Evolutionary conservation across 2,797 vertebrate species (phyloP).

Genomic region (Cirrhinus mrigala): DNA sequence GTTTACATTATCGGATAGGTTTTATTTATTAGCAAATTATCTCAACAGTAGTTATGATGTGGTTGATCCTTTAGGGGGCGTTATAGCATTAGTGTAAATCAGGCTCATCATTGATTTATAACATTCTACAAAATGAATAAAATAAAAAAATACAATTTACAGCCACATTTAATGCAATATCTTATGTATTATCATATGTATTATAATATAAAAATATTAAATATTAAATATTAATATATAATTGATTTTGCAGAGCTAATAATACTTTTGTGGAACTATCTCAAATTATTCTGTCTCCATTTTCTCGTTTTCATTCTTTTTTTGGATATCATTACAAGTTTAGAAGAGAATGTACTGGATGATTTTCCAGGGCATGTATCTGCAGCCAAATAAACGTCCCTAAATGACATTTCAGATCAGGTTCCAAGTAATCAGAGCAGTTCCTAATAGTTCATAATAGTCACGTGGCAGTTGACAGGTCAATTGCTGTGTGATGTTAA

Average conservation of each 20-base stretch:
- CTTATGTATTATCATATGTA: neutral
- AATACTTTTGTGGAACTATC: neutral
- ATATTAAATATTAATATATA: too few species aligned
- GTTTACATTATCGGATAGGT: neutral
- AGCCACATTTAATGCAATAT: neutral
- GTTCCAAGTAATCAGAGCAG: constrained; percentile 11
- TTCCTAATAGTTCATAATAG: constrained; percentile 10
- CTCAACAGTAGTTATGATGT: neutral
- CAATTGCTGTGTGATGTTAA: constrained; percentile 1
- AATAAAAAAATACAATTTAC: neutral
- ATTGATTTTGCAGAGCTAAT: neutral
- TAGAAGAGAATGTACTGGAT: constrained; percentile 34
- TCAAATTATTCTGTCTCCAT: neutral
- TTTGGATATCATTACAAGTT: constrained; percentile 1
- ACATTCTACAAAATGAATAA: neutral
- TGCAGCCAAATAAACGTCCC: constrained; percentile 7
- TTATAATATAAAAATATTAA: neutral
- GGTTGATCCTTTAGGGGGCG: constrained; percentile 49
- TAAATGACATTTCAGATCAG: constrained; percentile 22
- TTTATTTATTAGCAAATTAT: neutral
- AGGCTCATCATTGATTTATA: neutral
- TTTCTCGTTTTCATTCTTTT: neutral
- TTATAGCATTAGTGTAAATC: neutral
- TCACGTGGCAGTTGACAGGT: neutral
- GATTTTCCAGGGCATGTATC: neutral